phyloP scores from a whole-genome alignment of 2,888 invertebrate genomes.

The Nomada fucata region DNA sequence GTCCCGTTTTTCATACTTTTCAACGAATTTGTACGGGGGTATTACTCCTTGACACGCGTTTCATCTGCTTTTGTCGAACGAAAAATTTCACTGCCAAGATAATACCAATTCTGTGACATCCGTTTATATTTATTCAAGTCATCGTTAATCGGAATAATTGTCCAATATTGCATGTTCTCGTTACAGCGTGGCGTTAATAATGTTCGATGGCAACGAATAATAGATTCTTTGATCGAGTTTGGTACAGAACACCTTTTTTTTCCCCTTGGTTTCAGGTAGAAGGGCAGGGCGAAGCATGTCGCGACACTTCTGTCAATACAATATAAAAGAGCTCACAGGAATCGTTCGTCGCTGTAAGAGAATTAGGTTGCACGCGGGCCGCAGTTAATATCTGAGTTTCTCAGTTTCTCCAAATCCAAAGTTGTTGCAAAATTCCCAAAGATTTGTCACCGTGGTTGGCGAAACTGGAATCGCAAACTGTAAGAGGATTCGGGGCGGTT shows the following conservation, averaged over 20 bases:
- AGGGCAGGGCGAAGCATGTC: no score
- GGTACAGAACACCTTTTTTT: no score
- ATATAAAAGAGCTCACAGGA: no score
- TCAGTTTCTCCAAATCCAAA: conserved; percentile 3
- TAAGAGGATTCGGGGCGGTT: conserved; percentile 19
- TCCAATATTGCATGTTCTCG: neutral
- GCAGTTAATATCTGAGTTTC: neutral
- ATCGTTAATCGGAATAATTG: neutral
- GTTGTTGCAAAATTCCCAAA: conserved; percentile 40
- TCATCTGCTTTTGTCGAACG: neutral
- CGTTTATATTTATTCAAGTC: neutral
- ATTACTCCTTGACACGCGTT: conserved; percentile 17
- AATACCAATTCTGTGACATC: neutral
- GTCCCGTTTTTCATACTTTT: conserved; percentile 52
- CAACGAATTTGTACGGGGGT: conserved; percentile 34
- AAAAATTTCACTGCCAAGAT: neutral
- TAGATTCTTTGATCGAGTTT: no score
- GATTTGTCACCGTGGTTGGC: conserved; percentile 2
- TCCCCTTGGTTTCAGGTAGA: no score
- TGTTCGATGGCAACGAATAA: conserved; percentile 2
- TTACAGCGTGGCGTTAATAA: neutral
- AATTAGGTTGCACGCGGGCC: neutral
- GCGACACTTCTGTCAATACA: no score
- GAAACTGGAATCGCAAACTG: conserved; percentile 39
- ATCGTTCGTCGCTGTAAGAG: no score